phyloP scores from a whole-genome alignment of 2,888 invertebrate species.

The Eilema caniola region DNA sequence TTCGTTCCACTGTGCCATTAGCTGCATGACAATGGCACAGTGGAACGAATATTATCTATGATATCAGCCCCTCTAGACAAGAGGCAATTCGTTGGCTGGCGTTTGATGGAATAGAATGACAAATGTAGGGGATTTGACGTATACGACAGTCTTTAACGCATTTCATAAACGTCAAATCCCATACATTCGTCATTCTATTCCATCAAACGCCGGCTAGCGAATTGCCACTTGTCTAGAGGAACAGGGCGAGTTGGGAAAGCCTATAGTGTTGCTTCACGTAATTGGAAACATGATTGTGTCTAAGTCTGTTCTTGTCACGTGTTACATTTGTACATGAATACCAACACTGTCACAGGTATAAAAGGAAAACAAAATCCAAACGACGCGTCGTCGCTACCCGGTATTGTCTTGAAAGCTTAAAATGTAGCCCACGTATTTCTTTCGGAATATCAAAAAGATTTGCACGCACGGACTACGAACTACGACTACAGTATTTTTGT shows the following conservation, averaged over 20 bases:
- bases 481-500: constrained; percentile 19
- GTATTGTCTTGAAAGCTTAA: constrained; percentile 22
- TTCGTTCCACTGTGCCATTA: too few species aligned
- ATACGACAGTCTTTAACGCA: too few species aligned
- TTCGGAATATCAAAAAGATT: constrained; percentile 31
- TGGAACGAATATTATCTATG: too few species aligned
- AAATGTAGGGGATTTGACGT: too few species aligned
- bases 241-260: not conserved
- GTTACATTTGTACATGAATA: constrained; percentile 22
- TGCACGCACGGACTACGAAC: constrained; percentile 19
- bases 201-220: too few species aligned
- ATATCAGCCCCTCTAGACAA: too few species aligned
- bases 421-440: constrained; percentile 22
- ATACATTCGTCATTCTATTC: too few species aligned
- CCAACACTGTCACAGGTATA: constrained; percentile 22
- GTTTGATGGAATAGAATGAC: too few species aligned
- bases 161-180: too few species aligned
- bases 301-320: constrained; percentile 15
- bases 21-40: too few species aligned
- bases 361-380: constrained; percentile 29
- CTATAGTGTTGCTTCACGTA: not conserved
- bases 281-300: not conserved
- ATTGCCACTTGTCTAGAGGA: too few species aligned
- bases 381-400: constrained; percentile 7
- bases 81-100: too few species aligned